Evolutionary conservation across 2,113 vertebrate species (phyloP).

Genomic region (Monopterus albus): DNA sequence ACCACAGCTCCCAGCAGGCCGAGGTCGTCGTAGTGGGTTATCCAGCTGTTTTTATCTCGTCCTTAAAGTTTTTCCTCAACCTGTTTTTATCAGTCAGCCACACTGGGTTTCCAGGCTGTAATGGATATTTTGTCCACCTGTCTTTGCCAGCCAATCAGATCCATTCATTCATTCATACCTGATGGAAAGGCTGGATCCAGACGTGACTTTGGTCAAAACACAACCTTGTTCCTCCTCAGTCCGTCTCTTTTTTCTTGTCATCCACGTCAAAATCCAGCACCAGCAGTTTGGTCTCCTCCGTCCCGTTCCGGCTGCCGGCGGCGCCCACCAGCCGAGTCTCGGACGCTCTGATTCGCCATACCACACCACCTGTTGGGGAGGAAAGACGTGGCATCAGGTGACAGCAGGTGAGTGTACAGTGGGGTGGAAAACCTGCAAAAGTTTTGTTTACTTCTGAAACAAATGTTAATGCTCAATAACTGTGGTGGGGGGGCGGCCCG

Average conservation of each 20-base stretch:
- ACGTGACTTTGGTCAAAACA: constrained; percentile 40
- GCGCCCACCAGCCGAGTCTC: constrained; percentile 97
- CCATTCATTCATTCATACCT: constrained; percentile 11
- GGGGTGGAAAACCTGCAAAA: too few relatives aligned
- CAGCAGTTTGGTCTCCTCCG: constrained; percentile 97
- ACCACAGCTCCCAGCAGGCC: background rate
- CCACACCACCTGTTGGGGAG: constrained; percentile 86
- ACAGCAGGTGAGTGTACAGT: background rate
- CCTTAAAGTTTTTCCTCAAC: too few relatives aligned
- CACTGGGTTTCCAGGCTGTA: too few relatives aligned
- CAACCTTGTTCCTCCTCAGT: background rate
- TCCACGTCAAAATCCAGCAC: constrained; percentile 97
- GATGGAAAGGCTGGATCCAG: background rate
- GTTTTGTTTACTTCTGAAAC: too few relatives aligned
- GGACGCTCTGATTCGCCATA: constrained; percentile 96
- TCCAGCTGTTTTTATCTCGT: too few relatives aligned
- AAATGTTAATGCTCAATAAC: too few relatives aligned
- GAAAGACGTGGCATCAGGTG: background rate
- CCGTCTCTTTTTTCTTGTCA: constrained; percentile 32
- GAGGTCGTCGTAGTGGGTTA: too few relatives aligned
- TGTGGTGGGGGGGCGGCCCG: too few relatives aligned
- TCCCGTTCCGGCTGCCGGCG: constrained; percentile 95
- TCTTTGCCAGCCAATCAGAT: constrained; percentile 27
- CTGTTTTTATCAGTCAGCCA: too few relatives aligned
- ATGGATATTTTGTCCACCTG: too few relatives aligned